A percentile compares a stretch with the other conserved stretches of the same genome.
Evolutionary conservation across 2,888 invertebrate genomes (phyloP).

Genomic region (Drosophila mercatorum): DNA sequence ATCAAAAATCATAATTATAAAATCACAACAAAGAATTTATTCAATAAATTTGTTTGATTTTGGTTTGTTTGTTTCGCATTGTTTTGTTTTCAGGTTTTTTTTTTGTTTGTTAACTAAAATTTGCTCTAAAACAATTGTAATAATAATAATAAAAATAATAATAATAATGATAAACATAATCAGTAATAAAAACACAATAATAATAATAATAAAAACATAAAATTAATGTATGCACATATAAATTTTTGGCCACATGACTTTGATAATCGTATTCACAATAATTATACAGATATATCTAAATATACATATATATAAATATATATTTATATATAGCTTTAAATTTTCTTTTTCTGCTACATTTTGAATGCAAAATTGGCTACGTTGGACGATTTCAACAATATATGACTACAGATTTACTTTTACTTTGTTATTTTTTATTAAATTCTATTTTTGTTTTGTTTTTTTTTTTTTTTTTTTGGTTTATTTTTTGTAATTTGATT

Average conservation of each 20-base stretch:
- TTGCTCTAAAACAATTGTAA: conserved; percentile 58
- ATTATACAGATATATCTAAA: not conserved
- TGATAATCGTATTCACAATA: conserved; percentile 30
- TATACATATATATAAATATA: conserved; percentile 10
- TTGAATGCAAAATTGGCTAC: conserved; percentile 56
- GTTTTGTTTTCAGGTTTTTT: conserved; percentile 16
- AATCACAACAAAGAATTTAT: conserved; percentile 71
- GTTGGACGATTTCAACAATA: conserved; percentile 46
- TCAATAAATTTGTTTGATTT: conserved; percentile 49
- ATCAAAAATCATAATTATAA: conserved; percentile 41
- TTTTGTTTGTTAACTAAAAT: conserved; percentile 39
- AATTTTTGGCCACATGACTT: conserved; percentile 29
- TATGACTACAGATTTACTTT: conserved; percentile 28
- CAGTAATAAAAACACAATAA: conserved; percentile 58
- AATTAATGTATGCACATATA: conserved; percentile 41
- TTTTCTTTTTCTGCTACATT: conserved; percentile 30
- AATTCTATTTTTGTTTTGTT: not conserved
- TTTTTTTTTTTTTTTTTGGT: conserved; percentile 6
- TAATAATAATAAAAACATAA: conserved; percentile 50
- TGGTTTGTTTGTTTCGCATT: not conserved
- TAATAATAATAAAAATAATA: conserved; percentile 42
- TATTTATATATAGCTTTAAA: not conserved
- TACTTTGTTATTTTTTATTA: not conserved
- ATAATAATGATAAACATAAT: conserved; percentile 52
- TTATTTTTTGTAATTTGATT: not conserved